phyloP scores from a whole-genome alignment of 2,888 invertebrate species.

The Diadegma fenestrale region DNA sequence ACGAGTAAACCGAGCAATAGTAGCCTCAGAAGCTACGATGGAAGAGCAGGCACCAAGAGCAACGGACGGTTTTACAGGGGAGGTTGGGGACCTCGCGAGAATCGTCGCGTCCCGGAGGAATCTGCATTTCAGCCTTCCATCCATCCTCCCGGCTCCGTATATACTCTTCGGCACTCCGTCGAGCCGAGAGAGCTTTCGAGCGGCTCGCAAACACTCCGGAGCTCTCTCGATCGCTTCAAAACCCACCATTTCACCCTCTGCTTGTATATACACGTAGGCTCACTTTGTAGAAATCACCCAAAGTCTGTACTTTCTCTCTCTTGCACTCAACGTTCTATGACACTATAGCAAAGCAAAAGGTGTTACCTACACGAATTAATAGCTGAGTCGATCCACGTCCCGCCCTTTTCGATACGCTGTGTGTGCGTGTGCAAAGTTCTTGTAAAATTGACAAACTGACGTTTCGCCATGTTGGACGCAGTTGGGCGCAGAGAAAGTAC shows the following conservation, averaged over 20 bases:
- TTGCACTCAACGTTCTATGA: slow-evolving; percentile 8
- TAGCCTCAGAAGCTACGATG: slow-evolving; percentile 67
- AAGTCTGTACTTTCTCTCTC: slow-evolving; percentile 24
- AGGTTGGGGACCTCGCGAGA: slow-evolving; percentile 76
- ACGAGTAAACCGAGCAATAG: slow-evolving; percentile 47
- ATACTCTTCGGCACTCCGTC: slow-evolving; percentile 70
- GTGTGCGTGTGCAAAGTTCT: slow-evolving; percentile 26
- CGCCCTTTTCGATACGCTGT: slow-evolving; percentile 19
- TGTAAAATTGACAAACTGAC: slow-evolving; percentile 3
- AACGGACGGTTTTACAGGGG: slow-evolving; percentile 52
- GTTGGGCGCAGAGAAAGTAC: neutral
- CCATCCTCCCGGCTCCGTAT: slow-evolving; percentile 76
- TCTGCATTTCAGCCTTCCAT: slow-evolving; percentile 85
- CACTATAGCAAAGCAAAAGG: slow-evolving; percentile 10
- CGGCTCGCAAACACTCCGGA: slow-evolving; percentile 83
- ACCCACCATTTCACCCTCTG: slow-evolving; percentile 66
- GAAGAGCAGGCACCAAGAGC: slow-evolving; percentile 74
- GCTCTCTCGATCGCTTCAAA: slow-evolving; percentile 58
- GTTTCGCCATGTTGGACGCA: neutral
- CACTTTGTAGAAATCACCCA: slow-evolving; percentile 51
- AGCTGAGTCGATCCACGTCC: neutral
- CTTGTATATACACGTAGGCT: slow-evolving; percentile 44
- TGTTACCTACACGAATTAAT: slow-evolving; percentile 7
- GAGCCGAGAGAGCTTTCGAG: slow-evolving; percentile 83
- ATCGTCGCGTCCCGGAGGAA: slow-evolving; percentile 81